Base-by-base conservation (phyloP, 2,888 invertebrate genomes). In the Morpho deidamia region DNA sequence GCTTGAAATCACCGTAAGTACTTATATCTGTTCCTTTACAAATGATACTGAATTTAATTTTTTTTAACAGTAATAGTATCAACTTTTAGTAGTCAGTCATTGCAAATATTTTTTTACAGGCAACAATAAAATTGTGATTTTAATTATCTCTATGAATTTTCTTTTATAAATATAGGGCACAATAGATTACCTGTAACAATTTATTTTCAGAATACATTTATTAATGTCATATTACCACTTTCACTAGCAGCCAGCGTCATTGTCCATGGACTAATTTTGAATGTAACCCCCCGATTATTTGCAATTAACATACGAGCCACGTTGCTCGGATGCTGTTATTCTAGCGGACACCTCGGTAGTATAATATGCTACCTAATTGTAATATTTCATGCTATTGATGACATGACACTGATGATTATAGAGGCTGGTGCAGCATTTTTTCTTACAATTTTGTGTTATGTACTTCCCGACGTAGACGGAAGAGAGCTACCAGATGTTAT, bases 401-500 rank as follows among this genome's bases (percentile, higher is more conserved):
- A 78, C 32, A 33, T 67, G 3, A 67, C 70, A 0, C 62, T 74
- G n/a, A 58, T 76, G 43, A 60, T 68, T 1, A 52, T 80, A 8
- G 68, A 73, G 14, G 53, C 76, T 1, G 65, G 59, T 3, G 62
- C 77, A 2, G 72, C 72, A 5, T 35, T 79, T 8, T 55, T 67
- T 3, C 55, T 83, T 11, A 61, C 63, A 34, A 67, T 69, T 8
- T 50, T 83, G 39, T 78, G 80, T 43, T 72, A 74, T 45, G 44
- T 76, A 1, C 61, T 86, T 8, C 78, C 81, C 8, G 74, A 85
- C 59, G 78, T 85, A 1, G 87, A 87, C 61, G 67, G 69, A n/a
- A 72, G 87, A 60, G 87, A 88, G 64, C 56, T 87, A 43, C 87
- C 87, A 0, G 87, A 88, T 63, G 64, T 82, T 23, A 65, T 85